Conservation (phyloP, 2,888 invertebrate genomes). For the Nomada fucata region DNA sequence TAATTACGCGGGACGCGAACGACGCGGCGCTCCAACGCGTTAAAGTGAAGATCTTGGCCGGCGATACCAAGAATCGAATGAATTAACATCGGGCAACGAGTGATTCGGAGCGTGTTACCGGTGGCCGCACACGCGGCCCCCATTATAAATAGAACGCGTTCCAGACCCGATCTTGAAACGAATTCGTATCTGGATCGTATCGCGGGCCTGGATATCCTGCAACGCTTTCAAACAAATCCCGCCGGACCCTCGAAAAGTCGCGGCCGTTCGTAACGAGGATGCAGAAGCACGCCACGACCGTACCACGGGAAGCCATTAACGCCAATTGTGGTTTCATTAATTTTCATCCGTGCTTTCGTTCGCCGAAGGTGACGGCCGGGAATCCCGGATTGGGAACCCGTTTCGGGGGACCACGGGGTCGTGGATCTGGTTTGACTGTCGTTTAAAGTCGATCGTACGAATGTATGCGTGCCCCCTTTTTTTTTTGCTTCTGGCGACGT, state of each 20-base stretch:
- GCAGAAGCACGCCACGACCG: constrained; percentile 63
- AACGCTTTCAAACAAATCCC: constrained; percentile 50
- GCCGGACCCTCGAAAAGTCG: constrained; percentile 55
- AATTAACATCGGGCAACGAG: constrained; percentile 47
- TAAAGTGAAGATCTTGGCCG: constrained; percentile 33
- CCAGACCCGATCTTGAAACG: constrained; percentile 3
- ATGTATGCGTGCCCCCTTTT: constrained; percentile 13
- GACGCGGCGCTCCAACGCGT: constrained; percentile 24
- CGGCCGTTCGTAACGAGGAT: constrained; percentile 68
- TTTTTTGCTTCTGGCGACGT: constrained; percentile 14
- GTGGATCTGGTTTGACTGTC: constrained; percentile 5
- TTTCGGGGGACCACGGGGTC: constrained; percentile 4
- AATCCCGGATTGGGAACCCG: constrained; percentile 36
- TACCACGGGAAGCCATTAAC: constrained; percentile 74
- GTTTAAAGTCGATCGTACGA: constrained; percentile 16
- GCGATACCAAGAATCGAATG: constrained; percentile 43
- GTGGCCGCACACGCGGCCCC: constrained; percentile 23
- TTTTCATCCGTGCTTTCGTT: constrained; percentile 74
- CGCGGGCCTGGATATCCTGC: constrained; percentile 22
- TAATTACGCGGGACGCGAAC: constrained; percentile 53
- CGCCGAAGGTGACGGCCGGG: constrained; percentile 66
- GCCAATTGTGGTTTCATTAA: constrained; percentile 78
- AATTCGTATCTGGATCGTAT: constrained; percentile 58
- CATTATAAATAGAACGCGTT: constrained; percentile 59
- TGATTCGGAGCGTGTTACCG: constrained; percentile 48